Conservation (phyloP, 2,888 invertebrate species). For the Amiota mariae region DNA sequence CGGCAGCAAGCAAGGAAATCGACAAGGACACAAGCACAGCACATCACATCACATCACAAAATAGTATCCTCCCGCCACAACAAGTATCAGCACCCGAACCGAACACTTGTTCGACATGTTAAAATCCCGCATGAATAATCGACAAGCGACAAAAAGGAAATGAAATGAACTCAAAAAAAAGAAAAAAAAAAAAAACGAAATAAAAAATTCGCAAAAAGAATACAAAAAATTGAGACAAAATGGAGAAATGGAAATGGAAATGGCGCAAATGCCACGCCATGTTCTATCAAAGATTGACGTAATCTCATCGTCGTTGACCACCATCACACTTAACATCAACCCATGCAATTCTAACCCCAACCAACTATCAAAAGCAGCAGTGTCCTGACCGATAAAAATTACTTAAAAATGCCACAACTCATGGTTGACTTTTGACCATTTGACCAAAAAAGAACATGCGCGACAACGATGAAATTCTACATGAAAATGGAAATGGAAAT, state of each 20-base stretch:
- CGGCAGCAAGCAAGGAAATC: neutral
- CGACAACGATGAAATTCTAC: slow-evolving; percentile 21
- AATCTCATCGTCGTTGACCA: neutral
- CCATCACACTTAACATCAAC: neutral
- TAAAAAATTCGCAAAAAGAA: neutral
- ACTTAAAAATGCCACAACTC: slow-evolving; percentile 72
- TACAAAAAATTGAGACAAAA: too few relatives aligned
- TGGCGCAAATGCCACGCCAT: slow-evolving; percentile 9
- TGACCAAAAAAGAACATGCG: slow-evolving; percentile 38
- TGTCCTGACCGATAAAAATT: slow-evolving; percentile 66
- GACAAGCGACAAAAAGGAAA: neutral
- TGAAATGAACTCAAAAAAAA: neutral
- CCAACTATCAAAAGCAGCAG: neutral
- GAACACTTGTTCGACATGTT: slow-evolving; percentile 3
- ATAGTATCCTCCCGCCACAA: neutral
- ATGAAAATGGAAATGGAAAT: slow-evolving; percentile 25
- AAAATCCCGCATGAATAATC: slow-evolving; percentile 10
- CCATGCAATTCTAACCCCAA: too few relatives aligned
- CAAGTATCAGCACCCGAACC: slow-evolving; percentile 14
- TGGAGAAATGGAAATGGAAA: too few relatives aligned
- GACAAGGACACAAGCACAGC: neutral
- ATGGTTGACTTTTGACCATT: slow-evolving; percentile 72
- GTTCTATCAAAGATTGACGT: slow-evolving; percentile 11
- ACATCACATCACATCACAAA: neutral
- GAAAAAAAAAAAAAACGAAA: neutral